phyloP scores from a whole-genome alignment of 2,797 vertebrate genomes.

The Coccyzus lansbergi region DNA sequence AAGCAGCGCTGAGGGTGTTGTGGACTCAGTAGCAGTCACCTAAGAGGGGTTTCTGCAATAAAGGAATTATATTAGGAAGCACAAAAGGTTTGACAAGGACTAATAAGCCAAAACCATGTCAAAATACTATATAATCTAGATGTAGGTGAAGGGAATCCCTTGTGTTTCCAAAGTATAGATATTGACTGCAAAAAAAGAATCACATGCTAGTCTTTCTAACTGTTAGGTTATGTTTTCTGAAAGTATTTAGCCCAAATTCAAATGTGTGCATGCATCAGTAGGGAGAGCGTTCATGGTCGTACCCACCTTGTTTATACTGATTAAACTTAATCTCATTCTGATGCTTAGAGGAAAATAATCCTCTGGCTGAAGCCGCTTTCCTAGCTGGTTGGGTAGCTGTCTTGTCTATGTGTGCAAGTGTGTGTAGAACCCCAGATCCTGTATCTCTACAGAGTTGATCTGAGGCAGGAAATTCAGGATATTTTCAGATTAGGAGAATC shows the following conservation, averaged over 20 bases:
- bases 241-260: neutral
- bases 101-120: neutral
- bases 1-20: neutral
- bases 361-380: neutral
- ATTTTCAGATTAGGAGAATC: neutral
- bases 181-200: neutral
- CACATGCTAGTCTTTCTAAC: neutral
- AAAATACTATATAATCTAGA: neutral
- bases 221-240: neutral
- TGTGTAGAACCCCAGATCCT: neutral
- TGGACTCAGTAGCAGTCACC: neutral
- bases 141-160: neutral
- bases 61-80: neutral
- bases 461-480: neutral
- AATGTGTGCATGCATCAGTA: neutral
- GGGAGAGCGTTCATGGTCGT: neutral
- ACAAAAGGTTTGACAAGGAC: neutral
- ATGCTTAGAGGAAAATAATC: neutral
- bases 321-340: neutral
- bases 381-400: neutral
- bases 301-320: neutral
- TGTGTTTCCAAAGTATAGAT: neutral
- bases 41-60: neutral
- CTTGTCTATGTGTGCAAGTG: neutral
- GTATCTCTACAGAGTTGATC: neutral